Conservation (phyloP, 30 jellyfish, hydroid and myxozoan species). For the Catostylus mosaicus region DNA sequence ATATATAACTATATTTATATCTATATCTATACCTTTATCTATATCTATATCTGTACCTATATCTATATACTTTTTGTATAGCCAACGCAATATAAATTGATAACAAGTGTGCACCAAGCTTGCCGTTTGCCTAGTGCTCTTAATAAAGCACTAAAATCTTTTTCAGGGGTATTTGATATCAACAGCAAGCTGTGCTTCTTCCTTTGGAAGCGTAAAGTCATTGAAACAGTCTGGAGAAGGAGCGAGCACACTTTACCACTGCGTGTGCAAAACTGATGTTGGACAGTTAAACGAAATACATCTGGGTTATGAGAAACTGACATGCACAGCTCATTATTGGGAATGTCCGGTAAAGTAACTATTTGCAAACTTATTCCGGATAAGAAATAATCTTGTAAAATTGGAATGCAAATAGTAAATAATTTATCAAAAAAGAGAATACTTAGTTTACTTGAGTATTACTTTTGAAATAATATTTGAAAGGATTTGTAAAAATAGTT, state of each 20-base stretch:
- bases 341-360: conserved; percentile 54
- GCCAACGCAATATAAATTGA: too few relatives aligned
- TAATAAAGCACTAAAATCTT: too few relatives aligned
- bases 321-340: conserved; percentile 72
- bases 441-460: neutral
- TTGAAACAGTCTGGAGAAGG: conserved; percentile 48
- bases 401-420: neutral
- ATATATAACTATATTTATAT: too few relatives aligned
- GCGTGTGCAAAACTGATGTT: conserved; percentile 41
- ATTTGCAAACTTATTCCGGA: neutral
- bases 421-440: neutral
- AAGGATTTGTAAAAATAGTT: neutral
- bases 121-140: too few relatives aligned
- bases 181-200: conserved; percentile 51
- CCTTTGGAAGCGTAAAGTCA: conserved; percentile 29
- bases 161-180: conserved; percentile 48
- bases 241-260: conserved; percentile 16
- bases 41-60: too few relatives aligned
- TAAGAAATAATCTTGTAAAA: neutral
- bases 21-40: too few relatives aligned
- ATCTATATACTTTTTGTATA: too few relatives aligned
- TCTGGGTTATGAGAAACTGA: conserved; percentile 45
- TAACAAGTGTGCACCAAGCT: too few relatives aligned
- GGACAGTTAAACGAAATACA: conserved; percentile 21
- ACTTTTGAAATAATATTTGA: too few relatives aligned